These are phyloP conservation scores for Drosophila affinis DNA, from an alignment of 2,888 invertebrate genomes.

Conservation along the genomic window DNA sequence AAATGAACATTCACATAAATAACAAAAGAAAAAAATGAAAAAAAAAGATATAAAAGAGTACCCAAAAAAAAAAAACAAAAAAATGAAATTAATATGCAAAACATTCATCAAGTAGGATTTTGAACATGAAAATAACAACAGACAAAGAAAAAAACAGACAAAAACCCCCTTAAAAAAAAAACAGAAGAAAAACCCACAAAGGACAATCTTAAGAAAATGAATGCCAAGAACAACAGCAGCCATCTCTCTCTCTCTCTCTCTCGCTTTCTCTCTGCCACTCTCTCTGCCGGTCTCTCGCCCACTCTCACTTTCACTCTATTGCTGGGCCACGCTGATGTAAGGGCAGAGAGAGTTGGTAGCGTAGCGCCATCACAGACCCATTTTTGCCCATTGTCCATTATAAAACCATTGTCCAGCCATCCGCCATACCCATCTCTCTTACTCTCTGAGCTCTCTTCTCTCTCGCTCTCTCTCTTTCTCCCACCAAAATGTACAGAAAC, in stretches of 20 bases:
- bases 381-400: conserved; percentile 61
- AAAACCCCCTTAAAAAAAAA: conserved; percentile 18
- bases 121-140: conserved; percentile 38
- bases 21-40: conserved; percentile 27
- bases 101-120: conserved; percentile 48
- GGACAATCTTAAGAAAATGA: conserved; percentile 35
- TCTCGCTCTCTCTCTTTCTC: conserved; percentile 20
- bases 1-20: conserved; percentile 41
- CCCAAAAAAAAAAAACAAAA: conserved; percentile 22
- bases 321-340: too few species aligned
- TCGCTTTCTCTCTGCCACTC: neutral
- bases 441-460: conserved; percentile 5
- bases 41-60: conserved; percentile 1
- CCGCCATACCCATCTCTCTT: conserved; percentile 44
- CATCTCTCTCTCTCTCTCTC: conserved; percentile 9
- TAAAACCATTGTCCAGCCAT: conserved; percentile 75
- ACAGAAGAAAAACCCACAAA: conserved; percentile 29
- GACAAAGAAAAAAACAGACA: conserved; percentile 20
- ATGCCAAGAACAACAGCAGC: conserved; percentile 28
- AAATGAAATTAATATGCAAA: conserved; percentile 45
- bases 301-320: conserved; percentile 18
- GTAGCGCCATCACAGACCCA: conserved; percentile 41
- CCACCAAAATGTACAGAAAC: neutral
- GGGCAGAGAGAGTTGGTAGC: neutral
- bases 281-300: conserved; percentile 2